These are phyloP conservation scores for Argya squamiceps DNA, from an alignment of 2,797 vertebrate genomes.

Conservation along the genomic window DNA sequence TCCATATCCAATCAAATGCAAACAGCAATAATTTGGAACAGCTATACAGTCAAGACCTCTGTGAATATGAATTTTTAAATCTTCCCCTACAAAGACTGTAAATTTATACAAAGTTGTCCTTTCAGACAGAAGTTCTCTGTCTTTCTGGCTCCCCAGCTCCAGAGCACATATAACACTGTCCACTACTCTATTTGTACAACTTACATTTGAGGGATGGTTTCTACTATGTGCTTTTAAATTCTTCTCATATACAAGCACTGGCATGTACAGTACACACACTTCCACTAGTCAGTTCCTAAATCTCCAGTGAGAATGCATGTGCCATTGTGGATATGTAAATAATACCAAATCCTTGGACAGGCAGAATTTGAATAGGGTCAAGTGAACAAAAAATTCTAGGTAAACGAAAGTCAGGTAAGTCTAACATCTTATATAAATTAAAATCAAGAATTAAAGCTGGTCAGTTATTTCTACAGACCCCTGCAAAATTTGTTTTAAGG, in stretches of 20 bases:
- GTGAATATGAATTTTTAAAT: conserved; percentile 4
- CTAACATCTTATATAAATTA: not conserved
- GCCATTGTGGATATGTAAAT: not conserved
- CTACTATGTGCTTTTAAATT: not conserved
- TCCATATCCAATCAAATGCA: conserved; percentile 60
- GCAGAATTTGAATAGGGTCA: not conserved
- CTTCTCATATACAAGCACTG: not conserved
- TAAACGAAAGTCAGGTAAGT: not conserved
- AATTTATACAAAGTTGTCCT: not conserved
- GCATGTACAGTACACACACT: not conserved
- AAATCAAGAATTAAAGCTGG: not conserved
- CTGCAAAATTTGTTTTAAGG: not conserved
- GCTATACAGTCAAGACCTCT: not conserved
- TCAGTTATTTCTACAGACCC: not conserved
- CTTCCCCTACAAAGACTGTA: not conserved
- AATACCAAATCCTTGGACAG: not conserved
- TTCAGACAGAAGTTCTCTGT: not conserved
- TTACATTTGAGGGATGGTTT: not conserved
- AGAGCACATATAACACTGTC: not conserved
- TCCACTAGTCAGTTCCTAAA: not conserved
- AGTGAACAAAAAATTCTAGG: not conserved
- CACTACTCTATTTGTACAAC: not conserved
- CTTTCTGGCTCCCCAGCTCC: not conserved
- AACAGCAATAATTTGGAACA: conserved; percentile 65
- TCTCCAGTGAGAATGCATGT: not conserved